Evolutionary conservation across 2,797 vertebrate species (phyloP).

Genomic region (Pseudochaenichthys georgianus): DNA sequence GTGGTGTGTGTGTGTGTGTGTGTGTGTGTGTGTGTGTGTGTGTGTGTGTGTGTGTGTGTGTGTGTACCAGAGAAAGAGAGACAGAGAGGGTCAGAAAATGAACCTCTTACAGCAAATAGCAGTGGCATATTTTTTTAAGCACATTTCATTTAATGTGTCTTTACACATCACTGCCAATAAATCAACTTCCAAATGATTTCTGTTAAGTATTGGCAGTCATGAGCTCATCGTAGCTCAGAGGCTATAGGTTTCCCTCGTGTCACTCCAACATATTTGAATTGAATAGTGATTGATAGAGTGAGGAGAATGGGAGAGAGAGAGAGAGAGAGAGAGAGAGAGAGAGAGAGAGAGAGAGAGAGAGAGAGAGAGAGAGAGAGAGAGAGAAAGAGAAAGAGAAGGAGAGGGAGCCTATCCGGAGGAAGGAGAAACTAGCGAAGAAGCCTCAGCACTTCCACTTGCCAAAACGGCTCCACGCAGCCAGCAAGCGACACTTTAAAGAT

Average conservation of each 20-base stretch:
- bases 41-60: slow-evolving; percentile 5
- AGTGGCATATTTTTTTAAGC: slow-evolving; percentile 33
- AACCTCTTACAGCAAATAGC: slow-evolving; percentile 14
- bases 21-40: slow-evolving; percentile 6
- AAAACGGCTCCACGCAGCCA: slow-evolving; percentile 63
- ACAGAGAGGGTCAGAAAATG: background rate
- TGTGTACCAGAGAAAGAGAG: background rate
- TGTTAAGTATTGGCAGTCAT: slow-evolving; percentile 49
- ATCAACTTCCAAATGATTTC: slow-evolving; percentile 47
- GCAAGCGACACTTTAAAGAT: slow-evolving; percentile 39
- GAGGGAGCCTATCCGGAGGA: slow-evolving; percentile 57
- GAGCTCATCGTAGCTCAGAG: slow-evolving; percentile 25
- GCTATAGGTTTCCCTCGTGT: slow-evolving; percentile 43
- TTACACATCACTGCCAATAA: slow-evolving; percentile 56
- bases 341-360: slow-evolving; percentile 44
- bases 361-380: slow-evolving; percentile 14
- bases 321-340: slow-evolving; percentile 21
- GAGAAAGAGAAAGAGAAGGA: slow-evolving; percentile 24
- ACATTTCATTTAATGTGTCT: slow-evolving; percentile 50
- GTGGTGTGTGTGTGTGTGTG: slow-evolving; percentile 6
- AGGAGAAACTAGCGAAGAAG: slow-evolving; percentile 69
- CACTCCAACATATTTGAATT: slow-evolving; percentile 64
- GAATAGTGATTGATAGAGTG: slow-evolving; percentile 65
- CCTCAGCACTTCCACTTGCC: slow-evolving; percentile 67
- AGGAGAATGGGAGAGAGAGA: slow-evolving; percentile 23